Evolutionary conservation across 2,113 vertebrate genomes (phyloP).

Genomic region (Epinephelus fuscoguttatus): DNA sequence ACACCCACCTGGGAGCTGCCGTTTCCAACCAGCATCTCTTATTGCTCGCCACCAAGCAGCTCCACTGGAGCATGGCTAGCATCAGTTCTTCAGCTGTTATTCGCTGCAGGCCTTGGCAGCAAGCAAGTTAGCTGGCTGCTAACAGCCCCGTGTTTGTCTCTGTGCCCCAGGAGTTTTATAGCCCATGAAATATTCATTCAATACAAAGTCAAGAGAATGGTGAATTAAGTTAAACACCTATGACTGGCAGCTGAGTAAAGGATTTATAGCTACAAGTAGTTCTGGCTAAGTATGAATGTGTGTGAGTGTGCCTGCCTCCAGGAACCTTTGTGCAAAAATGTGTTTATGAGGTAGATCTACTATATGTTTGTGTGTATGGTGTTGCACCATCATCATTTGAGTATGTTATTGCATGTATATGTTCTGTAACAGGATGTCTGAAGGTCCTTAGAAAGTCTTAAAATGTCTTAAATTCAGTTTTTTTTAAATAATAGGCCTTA

Average conservation of each 20-base stretch:
- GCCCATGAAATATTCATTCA: slow-evolving; percentile 71
- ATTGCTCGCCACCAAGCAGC: slow-evolving; percentile 37
- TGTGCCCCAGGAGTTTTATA: slow-evolving; percentile 42
- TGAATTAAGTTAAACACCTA: slow-evolving; percentile 37
- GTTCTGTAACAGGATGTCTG: no score
- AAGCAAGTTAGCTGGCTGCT: slow-evolving; percentile 40
- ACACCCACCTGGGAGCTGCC: slow-evolving; percentile 55
- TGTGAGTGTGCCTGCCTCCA: background rate
- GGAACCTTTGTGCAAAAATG: background rate
- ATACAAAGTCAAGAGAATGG: slow-evolving; percentile 46
- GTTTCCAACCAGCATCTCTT: slow-evolving; percentile 21
- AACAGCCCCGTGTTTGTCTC: slow-evolving; percentile 52
- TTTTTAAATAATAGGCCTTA: no score
- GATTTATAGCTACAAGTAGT: slow-evolving; percentile 3
- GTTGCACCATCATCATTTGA: background rate
- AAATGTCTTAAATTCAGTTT: no score
- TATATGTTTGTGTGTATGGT: background rate
- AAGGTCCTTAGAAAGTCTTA: no score
- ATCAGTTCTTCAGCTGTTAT: slow-evolving; percentile 40
- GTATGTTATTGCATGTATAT: background rate
- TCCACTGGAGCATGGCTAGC: slow-evolving; percentile 42
- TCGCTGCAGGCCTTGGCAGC: slow-evolving; percentile 53
- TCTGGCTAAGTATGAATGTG: slow-evolving; percentile 5
- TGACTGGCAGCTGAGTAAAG: slow-evolving; percentile 22
- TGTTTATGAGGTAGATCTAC: background rate